Percentiles rank a stretch among this genome's conserved stretches.
Conservation (phyloP, 2,797 vertebrate species). For the Chaetodon trifasciatus region DNA sequence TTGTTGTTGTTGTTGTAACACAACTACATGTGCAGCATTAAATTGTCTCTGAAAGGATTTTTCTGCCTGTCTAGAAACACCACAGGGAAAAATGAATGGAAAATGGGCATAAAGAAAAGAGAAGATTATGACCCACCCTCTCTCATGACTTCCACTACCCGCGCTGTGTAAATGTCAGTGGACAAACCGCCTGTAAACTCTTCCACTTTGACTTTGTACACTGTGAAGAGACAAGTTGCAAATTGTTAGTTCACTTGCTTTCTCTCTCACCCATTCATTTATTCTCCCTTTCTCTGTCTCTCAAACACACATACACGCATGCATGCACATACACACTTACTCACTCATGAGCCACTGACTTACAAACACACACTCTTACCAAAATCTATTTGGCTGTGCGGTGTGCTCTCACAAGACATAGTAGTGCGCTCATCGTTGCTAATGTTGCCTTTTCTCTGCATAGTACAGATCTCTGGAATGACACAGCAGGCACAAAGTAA, state of each 20-base stretch:
- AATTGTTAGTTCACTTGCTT: neutral
- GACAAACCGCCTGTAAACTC: neutral
- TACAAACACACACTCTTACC: neutral
- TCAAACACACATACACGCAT: too few species aligned
- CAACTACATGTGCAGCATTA: too few species aligned
- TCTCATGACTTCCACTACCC: neutral
- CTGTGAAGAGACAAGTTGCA: neutral
- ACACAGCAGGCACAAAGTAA: neutral
- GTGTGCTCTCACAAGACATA: neutral
- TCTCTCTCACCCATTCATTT: too few species aligned
- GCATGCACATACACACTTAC: too few species aligned
- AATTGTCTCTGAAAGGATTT: too few species aligned
- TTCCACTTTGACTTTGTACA: conserved; percentile 6
- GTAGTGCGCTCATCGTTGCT: neutral
- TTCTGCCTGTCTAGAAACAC: too few species aligned
- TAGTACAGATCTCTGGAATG: neutral
- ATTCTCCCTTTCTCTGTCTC: too few species aligned
- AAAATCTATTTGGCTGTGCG: neutral
- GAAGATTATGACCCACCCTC: neutral
- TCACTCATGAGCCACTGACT: too few species aligned
- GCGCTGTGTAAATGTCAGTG: neutral
- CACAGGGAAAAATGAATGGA: too few species aligned
- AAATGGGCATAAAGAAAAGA: too few species aligned
- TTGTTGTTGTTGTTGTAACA: too few species aligned
- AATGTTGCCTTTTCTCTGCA: neutral